phyloP scores from a whole-genome alignment of 2,113 vertebrate genomes.

The Hydrochoerus hydrochaeris region DNA sequence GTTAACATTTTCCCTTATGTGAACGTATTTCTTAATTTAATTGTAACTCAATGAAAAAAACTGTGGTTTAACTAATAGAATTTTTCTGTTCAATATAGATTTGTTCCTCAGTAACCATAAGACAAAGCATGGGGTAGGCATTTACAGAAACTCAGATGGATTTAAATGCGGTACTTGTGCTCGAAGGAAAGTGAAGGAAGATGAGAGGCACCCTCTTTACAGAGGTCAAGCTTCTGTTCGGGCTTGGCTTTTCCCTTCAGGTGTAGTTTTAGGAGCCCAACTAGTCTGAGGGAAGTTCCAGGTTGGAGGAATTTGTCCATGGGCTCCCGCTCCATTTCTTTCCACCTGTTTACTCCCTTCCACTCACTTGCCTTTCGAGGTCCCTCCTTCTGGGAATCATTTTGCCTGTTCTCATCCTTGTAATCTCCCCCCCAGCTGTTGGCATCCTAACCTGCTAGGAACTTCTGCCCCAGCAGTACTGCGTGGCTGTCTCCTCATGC shows the following conservation, averaged over 20 bases:
- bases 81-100: constrained; percentile 61
- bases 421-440: neutral
- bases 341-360: neutral
- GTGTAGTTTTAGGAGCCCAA: neutral
- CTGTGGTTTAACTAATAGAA: constrained; percentile 56
- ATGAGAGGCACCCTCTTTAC: neutral
- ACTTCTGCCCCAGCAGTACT: neutral
- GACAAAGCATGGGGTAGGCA: constrained; percentile 18
- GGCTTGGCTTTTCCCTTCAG: neutral
- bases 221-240: neutral
- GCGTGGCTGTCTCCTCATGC: neutral
- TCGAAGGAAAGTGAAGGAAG: neutral
- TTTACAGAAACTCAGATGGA: constrained; percentile 39
- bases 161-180: constrained; percentile 30
- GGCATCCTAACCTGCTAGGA: neutral
- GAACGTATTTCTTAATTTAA: constrained; percentile 57
- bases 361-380: neutral
- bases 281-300: neutral
- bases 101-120: constrained; percentile 63
- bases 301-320: neutral
- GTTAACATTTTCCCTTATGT: neutral
- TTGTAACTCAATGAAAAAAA: constrained; percentile 51
- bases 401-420: neutral
- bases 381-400: neutral
- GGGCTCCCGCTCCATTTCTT: neutral